phyloP scores from a whole-genome alignment of 2,113 vertebrate species.

The Nycticebus coucang region DNA sequence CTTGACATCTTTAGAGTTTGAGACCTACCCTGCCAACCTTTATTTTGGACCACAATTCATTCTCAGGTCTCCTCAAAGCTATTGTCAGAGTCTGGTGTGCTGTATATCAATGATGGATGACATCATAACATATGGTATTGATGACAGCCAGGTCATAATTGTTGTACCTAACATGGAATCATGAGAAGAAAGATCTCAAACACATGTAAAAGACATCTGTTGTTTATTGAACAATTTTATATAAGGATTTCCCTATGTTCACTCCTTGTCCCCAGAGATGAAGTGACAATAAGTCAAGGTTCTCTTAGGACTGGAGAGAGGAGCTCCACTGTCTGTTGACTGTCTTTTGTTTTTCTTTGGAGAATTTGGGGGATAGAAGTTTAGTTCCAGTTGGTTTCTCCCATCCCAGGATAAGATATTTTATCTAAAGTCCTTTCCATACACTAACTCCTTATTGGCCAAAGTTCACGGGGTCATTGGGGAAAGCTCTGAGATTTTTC shows the following conservation, averaged over 20 bases:
- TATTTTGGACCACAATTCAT: conserved; percentile 96
- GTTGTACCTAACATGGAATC: conserved; percentile 89
- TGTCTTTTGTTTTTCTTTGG: conserved; percentile 20
- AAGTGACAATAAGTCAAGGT: background rate
- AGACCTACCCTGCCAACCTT: conserved; percentile 92
- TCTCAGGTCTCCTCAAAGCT: conserved; percentile 91
- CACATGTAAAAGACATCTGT: background rate
- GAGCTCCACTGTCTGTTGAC: background rate
- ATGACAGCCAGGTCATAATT: conserved; percentile 95
- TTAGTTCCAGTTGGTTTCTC: conserved; percentile 1
- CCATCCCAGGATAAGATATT: background rate
- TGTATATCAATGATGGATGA: conserved; percentile 91
- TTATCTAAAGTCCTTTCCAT: background rate
- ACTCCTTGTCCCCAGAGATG: background rate
- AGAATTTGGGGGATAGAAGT: background rate
- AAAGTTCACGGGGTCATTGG: background rate
- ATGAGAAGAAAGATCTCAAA: conserved; percentile 3
- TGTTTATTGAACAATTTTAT: conserved; percentile 8
- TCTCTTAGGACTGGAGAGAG: conserved; percentile 13
- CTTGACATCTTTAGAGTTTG: background rate
- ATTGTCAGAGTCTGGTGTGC: conserved; percentile 91
- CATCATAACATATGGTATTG: conserved; percentile 90
- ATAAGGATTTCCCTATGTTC: background rate
- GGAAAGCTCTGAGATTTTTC: background rate
- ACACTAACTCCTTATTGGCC: background rate